These are phyloP conservation scores for Notocelia uddmanniana DNA, from an alignment of 2,888 invertebrate genomes.

Conservation along the genomic window DNA sequence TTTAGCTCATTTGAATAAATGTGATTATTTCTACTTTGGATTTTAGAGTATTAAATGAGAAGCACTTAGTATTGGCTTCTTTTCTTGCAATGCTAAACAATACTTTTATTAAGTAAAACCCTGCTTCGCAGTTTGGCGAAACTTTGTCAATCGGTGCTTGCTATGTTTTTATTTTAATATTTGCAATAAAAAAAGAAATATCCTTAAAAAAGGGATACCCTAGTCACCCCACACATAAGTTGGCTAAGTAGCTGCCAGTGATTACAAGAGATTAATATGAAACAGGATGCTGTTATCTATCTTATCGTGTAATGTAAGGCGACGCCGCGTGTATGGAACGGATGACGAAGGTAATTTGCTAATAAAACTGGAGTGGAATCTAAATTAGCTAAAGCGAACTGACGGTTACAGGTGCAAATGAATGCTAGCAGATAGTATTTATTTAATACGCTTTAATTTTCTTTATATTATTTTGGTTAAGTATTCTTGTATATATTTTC, in stretches of 20 bases:
- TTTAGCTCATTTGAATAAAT: not conserved
- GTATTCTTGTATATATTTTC: no score
- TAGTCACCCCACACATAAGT: conserved; percentile 20
- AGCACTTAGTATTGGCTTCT: no score
- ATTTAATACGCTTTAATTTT: no score
- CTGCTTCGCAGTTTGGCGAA: no score
- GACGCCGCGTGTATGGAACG: conserved; percentile 29
- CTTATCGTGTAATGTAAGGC: conserved; percentile 44
- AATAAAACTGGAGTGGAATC: conserved; percentile 32
- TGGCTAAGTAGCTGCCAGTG: conserved; percentile 34
- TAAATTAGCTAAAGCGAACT: conserved; percentile 11
- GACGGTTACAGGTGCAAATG: conserved; percentile 19
- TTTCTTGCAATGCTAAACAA: no score
- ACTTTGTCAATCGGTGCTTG: no score
- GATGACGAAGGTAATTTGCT: conserved; percentile 26
- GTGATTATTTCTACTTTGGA: not conserved
- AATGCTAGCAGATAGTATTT: not conserved
- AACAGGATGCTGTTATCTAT: conserved; percentile 48
- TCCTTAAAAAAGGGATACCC: not conserved
- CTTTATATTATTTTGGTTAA: no score
- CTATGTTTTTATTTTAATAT: no score
- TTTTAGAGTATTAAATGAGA: not conserved
- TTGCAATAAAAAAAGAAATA: not conserved
- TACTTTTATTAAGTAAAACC: not conserved
- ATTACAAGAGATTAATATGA: conserved; percentile 44